Evolutionary conservation across 37 sponge, comb jelly and placozoan species (phyloP), one percentile per base, ranked within the genome.

Genomic region (Beroe forskalii): DNA sequence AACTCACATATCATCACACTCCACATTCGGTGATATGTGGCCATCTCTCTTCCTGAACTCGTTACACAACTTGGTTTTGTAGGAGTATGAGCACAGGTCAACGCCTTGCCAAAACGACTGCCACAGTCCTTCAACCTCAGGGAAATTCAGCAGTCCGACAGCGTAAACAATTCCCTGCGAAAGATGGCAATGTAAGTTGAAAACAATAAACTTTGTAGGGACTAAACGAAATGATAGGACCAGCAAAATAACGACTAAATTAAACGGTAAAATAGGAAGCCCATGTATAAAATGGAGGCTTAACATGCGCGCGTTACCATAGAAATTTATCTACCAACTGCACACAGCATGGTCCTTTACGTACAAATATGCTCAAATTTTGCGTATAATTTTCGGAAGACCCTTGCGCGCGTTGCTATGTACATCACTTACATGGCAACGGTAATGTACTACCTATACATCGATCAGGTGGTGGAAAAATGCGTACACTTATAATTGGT

Each of bases 111-210:
- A 97, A 89, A 97, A 97, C 17, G 93, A 90, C 38, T 93, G 94
- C 97, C 97, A 97, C 42, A 97, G 90, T 27, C 92, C 92, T 72
- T 95, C 96, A 0, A 97, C 96, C 93, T 94, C 93, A 80, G 95
- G 94, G 72, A 97, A 97, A 83, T 97, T 96, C 33, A 97, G 93
- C 67, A 94, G 93, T 20, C 93, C 91, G 38, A 97, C 95, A 0
- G 95, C 95, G 91, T 97, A 94, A 32, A 97, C 83, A 0, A 97
- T 94, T 22, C 93, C 96, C 97, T 97, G 86, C 8, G 40, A 25
- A 55, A 69, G 28, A 63, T n/a, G 30, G 17, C 60, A 55, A 55
- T 55, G 60, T 55, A 19, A 19, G 17, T 55, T 55, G 60, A 9
- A 55, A n/a, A n/a, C n/a, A n/a, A n/a, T n/a, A n/a, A n/a, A n/a